A percentile compares a stretch with the other conserved stretches of the same genome.
These are phyloP conservation scores for Macrotrachela quadricornifera DNA, from an alignment of 1,140 invertebrate species.

Conservation along the genomic window DNA sequence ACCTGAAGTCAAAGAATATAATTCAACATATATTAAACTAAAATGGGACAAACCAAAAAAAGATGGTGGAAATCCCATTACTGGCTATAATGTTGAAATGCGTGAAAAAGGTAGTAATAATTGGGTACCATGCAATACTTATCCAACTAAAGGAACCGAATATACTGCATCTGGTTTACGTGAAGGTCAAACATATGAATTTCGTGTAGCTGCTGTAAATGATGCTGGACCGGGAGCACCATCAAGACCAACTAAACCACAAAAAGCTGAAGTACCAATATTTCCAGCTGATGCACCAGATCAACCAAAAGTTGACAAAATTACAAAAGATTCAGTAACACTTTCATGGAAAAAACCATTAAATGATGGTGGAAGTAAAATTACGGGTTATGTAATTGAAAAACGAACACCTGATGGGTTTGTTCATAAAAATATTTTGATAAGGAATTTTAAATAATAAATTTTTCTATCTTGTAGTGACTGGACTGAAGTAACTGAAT, in stretches of 20 bases:
- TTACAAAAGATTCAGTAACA: constrained; percentile 81
- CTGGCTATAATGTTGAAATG: constrained; percentile 73
- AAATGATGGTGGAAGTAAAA: constrained; percentile 76
- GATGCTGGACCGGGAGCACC: constrained; percentile 83
- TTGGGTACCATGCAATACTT: constrained; percentile 75
- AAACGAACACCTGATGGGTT: constrained; percentile 45
- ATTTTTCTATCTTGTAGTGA: constrained; percentile 46
- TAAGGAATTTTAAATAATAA: too few relatives aligned
- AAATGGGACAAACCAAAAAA: constrained; percentile 72
- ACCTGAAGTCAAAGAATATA: constrained; percentile 71
- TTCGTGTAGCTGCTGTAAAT: constrained; percentile 75
- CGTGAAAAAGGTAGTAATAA: constrained; percentile 50
- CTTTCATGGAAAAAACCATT: constrained; percentile 76
- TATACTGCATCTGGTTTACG: constrained; percentile 73
- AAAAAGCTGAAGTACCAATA: constrained; percentile 56
- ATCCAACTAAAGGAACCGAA: constrained; percentile 59
- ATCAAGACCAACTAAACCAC: constrained; percentile 72
- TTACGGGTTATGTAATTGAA: constrained; percentile 79
- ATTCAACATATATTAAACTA: constrained; percentile 62
- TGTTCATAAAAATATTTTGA: too few relatives aligned
- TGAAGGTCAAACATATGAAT: constrained; percentile 75
- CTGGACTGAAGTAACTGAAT: constrained; percentile 10
- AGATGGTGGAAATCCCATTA: constrained; percentile 78
- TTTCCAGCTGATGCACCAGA: constrained; percentile 55
- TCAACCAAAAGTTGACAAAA: constrained; percentile 70